phyloP scores from a whole-genome alignment of 2,888 invertebrate species.

The Chrysolina haemoptera region DNA sequence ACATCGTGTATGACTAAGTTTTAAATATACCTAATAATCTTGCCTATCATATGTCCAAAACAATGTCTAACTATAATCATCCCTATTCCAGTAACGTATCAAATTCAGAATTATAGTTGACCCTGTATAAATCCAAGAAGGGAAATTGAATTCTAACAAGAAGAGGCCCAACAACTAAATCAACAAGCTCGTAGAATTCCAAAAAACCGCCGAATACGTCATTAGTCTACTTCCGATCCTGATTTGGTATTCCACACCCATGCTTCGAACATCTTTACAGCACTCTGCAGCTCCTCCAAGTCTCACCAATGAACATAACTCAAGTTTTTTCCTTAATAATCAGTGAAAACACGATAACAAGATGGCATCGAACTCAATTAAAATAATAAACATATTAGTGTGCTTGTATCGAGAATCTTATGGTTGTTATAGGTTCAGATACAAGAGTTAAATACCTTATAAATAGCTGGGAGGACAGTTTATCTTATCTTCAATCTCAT shows the following conservation, averaged over 20 bases:
- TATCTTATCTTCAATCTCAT: constrained; percentile 30
- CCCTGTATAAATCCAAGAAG: no score
- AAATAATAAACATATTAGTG: constrained; percentile 44
- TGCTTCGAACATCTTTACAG: not conserved
- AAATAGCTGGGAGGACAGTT: constrained; percentile 1
- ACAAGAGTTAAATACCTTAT: constrained; percentile 21
- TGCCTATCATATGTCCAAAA: no score
- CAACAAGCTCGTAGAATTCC: not conserved
- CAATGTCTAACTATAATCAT: no score
- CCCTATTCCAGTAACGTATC: no score
- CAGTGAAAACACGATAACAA: constrained; percentile 35
- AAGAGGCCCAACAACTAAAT: not conserved
- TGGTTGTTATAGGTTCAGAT: constrained; percentile 23
- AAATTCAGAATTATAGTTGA: no score
- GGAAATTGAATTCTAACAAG: no score
- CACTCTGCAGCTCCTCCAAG: constrained; percentile 18
- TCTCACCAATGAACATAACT: constrained; percentile 35
- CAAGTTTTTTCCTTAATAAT: constrained; percentile 22
- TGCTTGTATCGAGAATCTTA: constrained; percentile 26
- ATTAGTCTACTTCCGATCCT: not conserved
- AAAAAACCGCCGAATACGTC: not conserved
- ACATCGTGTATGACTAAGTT: no score
- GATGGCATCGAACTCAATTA: constrained; percentile 31
- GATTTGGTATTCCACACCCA: constrained; percentile 17
- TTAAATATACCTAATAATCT: no score